These are phyloP conservation scores for Gadus chalcogrammus DNA, from an alignment of 2,113 vertebrate species.

Conservation along the genomic window DNA sequence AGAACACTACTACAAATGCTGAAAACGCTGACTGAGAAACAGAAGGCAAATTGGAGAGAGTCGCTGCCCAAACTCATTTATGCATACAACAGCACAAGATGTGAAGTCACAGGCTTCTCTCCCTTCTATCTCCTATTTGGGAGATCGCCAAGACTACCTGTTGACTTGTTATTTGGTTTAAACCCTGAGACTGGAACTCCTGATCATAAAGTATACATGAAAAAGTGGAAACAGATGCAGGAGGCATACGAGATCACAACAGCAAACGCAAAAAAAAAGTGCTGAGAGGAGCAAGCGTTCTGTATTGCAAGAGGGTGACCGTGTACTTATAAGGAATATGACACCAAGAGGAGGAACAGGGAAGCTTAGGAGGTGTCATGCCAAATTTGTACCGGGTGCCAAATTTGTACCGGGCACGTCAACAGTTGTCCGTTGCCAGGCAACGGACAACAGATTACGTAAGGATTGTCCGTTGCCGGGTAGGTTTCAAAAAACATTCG, in stretches of 20 bases:
- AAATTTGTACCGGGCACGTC: too few species aligned
- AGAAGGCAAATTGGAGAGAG: too few species aligned
- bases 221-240: constrained; percentile 9
- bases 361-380: background rate
- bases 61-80: too few species aligned
- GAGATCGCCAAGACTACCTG: background rate
- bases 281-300: background rate
- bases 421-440: too few species aligned
- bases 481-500: too few species aligned
- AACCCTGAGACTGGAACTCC: background rate
- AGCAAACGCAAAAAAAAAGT: background rate
- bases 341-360: background rate
- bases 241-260: background rate
- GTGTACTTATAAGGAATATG: background rate
- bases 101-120: background rate
- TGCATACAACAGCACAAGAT: background rate
- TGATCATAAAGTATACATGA: background rate
- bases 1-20: too few species aligned
- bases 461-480: too few species aligned
- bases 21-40: too few species aligned
- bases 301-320: background rate
- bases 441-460: too few species aligned
- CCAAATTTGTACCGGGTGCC: too few species aligned
- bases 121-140: background rate
- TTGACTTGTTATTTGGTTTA: background rate